Conservation (phyloP, 2,797 vertebrate genomes). For the Buceros bicornis region DNA sequence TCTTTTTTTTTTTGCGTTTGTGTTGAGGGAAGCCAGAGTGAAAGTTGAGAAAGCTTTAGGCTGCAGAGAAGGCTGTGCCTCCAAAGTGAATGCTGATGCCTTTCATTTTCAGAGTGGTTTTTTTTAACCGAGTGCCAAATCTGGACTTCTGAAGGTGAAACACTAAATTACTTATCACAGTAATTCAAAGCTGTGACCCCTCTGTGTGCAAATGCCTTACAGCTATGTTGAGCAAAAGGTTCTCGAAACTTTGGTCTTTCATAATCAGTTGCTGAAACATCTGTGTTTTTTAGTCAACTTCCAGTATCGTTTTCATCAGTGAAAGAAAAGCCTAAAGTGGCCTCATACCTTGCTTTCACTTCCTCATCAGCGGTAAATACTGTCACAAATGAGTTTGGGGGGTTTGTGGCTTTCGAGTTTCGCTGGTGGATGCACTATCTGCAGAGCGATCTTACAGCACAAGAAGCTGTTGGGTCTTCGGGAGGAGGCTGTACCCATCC, state of each 20-base stretch:
- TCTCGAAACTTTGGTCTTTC: conserved; percentile 42
- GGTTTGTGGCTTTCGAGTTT: not conserved
- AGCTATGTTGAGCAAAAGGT: not conserved
- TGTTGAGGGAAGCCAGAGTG: not conserved
- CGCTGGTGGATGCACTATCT: not conserved
- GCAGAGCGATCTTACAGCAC: not conserved
- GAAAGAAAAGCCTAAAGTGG: not conserved
- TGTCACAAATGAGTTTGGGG: not conserved
- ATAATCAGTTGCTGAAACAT: not conserved
- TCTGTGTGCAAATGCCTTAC: not conserved
- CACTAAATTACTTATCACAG: not conserved
- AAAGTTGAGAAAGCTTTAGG: not conserved
- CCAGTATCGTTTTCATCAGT: conserved; percentile 23
- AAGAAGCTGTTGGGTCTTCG: not conserved
- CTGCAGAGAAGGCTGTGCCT: not conserved
- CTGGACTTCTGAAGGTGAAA: not conserved
- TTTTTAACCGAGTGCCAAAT: not conserved
- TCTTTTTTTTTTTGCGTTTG: not conserved
- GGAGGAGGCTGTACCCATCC: not conserved
- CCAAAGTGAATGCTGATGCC: not conserved
- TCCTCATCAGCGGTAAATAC: not conserved
- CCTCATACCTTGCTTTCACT: not conserved
- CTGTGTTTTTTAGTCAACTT: conserved; percentile 4
- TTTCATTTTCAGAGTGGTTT: not conserved
- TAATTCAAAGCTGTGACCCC: not conserved